phyloP scores from a whole-genome alignment of 2,888 invertebrate genomes.

The Lithodes maja region DNA sequence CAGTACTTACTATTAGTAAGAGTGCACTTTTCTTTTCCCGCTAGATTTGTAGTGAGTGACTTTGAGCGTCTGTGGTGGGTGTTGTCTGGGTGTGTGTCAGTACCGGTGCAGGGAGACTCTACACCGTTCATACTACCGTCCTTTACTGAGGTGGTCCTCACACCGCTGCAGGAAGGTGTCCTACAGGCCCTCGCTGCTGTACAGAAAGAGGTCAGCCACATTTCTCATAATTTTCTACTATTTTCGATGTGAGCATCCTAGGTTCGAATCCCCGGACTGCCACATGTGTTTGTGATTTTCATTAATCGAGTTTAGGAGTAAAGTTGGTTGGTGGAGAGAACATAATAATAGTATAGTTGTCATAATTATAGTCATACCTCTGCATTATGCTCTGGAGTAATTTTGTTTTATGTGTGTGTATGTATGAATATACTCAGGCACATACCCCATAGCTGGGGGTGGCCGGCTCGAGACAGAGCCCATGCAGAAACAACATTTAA shows the following conservation, averaged over 20 bases:
- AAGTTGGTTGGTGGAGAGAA: no score
- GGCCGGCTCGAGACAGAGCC: no score
- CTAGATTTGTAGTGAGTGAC: slow-evolving; percentile 81
- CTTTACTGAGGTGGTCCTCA: slow-evolving; percentile 85
- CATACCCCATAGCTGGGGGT: no score
- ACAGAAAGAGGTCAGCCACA: slow-evolving; percentile 81
- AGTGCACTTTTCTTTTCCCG: not conserved
- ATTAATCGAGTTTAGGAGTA: no score
- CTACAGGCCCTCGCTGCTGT: slow-evolving; percentile 90
- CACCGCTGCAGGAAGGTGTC: slow-evolving; percentile 88
- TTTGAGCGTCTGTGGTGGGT: slow-evolving; percentile 80
- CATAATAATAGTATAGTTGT: not conserved
- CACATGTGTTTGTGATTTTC: no score
- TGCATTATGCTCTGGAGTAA: not conserved
- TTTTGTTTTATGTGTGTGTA: not conserved
- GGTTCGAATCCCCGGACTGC: no score
- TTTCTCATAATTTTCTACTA: not conserved
- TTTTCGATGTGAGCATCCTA: not conserved
- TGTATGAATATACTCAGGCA: not conserved
- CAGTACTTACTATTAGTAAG: not conserved
- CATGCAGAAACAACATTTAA: no score
- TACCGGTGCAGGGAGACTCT: slow-evolving; percentile 87
- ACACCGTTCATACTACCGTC: slow-evolving; percentile 88
- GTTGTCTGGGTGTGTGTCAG: slow-evolving; percentile 84
- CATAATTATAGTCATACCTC: not conserved